phyloP scores from a whole-genome alignment of 2,797 vertebrate species.

The Hirundo rustica region DNA sequence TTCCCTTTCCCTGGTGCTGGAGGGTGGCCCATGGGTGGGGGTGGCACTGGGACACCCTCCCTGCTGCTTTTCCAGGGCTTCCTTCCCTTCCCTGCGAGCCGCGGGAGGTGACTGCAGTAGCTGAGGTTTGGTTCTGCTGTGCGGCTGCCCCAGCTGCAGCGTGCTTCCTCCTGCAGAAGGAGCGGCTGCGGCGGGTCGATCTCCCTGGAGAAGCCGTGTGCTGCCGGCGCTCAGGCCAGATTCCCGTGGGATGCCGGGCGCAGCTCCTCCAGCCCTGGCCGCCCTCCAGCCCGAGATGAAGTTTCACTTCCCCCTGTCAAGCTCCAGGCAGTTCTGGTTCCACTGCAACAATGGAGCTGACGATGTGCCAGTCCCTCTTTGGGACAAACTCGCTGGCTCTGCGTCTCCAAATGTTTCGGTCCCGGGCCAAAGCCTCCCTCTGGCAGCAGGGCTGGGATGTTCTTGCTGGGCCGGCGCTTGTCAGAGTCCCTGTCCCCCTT shows the following conservation, averaged over 20 bases:
- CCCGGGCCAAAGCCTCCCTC: background rate
- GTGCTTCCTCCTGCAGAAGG: background rate
- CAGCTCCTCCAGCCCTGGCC: background rate
- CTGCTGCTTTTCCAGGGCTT: rapidly evolving
- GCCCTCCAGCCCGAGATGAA: background rate
- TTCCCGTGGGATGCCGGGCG: background rate
- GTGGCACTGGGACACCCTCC: rapidly evolving
- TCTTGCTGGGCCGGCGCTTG: background rate
- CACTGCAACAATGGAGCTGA: background rate
- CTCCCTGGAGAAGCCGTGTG: background rate
- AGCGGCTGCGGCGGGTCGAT: background rate
- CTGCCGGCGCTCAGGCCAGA: background rate
- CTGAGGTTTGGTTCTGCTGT: rapidly evolving
- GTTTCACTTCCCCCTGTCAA: conserved; percentile 28
- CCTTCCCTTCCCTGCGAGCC: rapidly evolving
- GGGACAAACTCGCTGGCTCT: conserved; percentile 13
- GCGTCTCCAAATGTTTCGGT: background rate
- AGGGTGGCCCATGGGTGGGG: background rate
- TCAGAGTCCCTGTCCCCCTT: background rate
- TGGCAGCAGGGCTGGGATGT: background rate
- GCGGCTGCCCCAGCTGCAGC: background rate
- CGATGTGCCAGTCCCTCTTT: background rate
- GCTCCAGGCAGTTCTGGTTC: conserved; percentile 34
- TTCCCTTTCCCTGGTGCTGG: background rate
- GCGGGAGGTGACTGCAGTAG: background rate